Base-by-base conservation (phyloP, 2,113 vertebrate genomes). In the Tichodroma muraria region DNA sequence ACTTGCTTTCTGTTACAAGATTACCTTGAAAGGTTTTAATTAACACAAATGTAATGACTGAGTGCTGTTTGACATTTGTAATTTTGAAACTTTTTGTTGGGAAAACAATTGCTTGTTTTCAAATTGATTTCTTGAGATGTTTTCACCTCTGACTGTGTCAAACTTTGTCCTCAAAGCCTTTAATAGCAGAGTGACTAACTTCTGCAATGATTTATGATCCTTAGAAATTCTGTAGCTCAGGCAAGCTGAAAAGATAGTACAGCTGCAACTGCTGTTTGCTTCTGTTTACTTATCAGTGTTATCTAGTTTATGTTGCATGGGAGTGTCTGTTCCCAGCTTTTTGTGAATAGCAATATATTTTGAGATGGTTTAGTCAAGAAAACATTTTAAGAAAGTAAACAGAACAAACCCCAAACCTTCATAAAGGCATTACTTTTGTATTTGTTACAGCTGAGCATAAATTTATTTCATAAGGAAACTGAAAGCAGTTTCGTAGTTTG, bases 1-100 rank as follows among this genome's bases (percentile, higher is more conserved):
- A 73, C 56, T 88, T 4, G 1, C 54, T 90, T 90, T 90, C 68
- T 80, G 23, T 88, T 80, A 64, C 35, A 33, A 70, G n/a, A 60
- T 93, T 89, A 66, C 71, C 52, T 77, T 90, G 76, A 80, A 85
- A 93, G 65, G 40, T 40, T 80, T 83, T 93, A 84, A 94, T 93
- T 95, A 95, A 86, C 64, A 18, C 77, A 66, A 82, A 52, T 33
- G 18, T 85, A 70, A 80, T 86, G 47, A 66, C 64, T n/a, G 54
- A 66, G 13, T 88, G 27, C 71, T 80, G 25, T 83, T 94, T 90
- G 59, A 45, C 38, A 21, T 73, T 27, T 71, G 21, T 63, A 50
- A 68, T 83, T 93, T 80, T 84, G 47, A 88, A 90, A 78, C 61
- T 80, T 91, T n/a, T 38, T 28, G 2, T 47, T 90, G 77, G 44